phyloP scores from a whole-genome alignment of 35 echinoderm and acorn worm genomes.

The Ptychodera flava region DNA sequence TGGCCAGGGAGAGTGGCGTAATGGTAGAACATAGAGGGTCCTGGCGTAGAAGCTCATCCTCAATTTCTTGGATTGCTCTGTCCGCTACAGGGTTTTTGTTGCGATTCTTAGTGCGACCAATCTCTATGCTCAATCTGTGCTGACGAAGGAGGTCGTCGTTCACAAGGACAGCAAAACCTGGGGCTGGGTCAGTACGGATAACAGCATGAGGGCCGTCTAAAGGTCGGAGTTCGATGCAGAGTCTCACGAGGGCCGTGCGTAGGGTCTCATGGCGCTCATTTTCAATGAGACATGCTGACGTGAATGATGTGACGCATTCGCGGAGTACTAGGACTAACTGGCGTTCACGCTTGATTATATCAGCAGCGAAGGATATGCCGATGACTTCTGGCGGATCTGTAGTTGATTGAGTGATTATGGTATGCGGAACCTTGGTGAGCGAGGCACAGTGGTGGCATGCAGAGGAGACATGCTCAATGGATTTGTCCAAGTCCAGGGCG shows the following conservation, averaged over 20 bases:
- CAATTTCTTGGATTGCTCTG: too few species aligned
- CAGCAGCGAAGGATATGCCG: conserved; percentile 49
- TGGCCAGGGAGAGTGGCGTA: not conserved
- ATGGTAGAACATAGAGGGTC: too few species aligned
- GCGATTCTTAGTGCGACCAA: too few species aligned
- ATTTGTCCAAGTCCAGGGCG: conserved; percentile 40
- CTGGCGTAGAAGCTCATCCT: too few species aligned
- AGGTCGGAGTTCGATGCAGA: not conserved
- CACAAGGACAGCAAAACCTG: not conserved
- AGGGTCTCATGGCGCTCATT: conserved; percentile 38
- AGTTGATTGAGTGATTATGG: conserved; percentile 21
- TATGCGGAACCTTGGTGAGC: conserved; percentile 13
- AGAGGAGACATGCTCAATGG: too few species aligned
- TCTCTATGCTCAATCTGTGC: too few species aligned
- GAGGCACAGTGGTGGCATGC: conserved; percentile 53
- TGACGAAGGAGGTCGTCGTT: not conserved
- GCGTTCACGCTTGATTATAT: conserved; percentile 44
- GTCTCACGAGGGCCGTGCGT: not conserved
- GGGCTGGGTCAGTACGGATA: conserved; percentile 7
- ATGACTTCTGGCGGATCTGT: conserved; percentile 27
- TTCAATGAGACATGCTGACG: conserved; percentile 9
- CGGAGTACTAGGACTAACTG: conserved; percentile 57
- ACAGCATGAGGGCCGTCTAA: not conserved
- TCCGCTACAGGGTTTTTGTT: too few species aligned
- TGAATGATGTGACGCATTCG: conserved; percentile 31